Conservation (phyloP, 2,888 invertebrate species). For the Ennomos quercinarius region DNA sequence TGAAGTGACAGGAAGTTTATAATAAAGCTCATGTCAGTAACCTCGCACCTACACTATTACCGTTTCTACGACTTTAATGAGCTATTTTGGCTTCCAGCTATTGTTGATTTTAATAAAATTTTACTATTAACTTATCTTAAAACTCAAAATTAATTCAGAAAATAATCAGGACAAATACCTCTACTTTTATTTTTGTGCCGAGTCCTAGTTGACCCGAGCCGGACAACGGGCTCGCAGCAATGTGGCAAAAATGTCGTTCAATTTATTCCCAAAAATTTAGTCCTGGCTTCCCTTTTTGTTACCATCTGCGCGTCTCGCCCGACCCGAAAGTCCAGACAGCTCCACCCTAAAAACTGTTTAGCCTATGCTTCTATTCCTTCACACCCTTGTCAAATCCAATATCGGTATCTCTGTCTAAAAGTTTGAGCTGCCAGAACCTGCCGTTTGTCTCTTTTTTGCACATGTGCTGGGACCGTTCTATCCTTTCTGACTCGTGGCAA, state of each 20-base stretch:
- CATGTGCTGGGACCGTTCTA: conserved; percentile 66
- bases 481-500: conserved; percentile 79
- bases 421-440: conserved; percentile 73
- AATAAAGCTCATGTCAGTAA: conserved; percentile 78
- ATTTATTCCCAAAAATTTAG: conserved; percentile 82
- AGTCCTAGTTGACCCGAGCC: conserved; percentile 47
- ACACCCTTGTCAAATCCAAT: conserved; percentile 69
- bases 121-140: too few relatives aligned
- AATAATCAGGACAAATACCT: conserved; percentile 34
- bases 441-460: conserved; percentile 78
- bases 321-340: conserved; percentile 80
- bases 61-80: too few relatives aligned
- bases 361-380: conserved; percentile 74
- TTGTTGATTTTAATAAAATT: too few relatives aligned
- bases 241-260: conserved; percentile 80
- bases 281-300: conserved; percentile 81
- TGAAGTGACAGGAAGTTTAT: conserved; percentile 73
- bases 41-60: conserved; percentile 54
- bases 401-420: conserved; percentile 74
- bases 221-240: conserved; percentile 22
- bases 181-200: conserved; percentile 46
- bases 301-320: conserved; percentile 79
- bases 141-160: too few relatives aligned
- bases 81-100: too few relatives aligned
- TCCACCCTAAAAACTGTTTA: conserved; percentile 85